Conservation (phyloP, 1,140 invertebrate genomes). For the Hylaeus volcanicus region DNA sequence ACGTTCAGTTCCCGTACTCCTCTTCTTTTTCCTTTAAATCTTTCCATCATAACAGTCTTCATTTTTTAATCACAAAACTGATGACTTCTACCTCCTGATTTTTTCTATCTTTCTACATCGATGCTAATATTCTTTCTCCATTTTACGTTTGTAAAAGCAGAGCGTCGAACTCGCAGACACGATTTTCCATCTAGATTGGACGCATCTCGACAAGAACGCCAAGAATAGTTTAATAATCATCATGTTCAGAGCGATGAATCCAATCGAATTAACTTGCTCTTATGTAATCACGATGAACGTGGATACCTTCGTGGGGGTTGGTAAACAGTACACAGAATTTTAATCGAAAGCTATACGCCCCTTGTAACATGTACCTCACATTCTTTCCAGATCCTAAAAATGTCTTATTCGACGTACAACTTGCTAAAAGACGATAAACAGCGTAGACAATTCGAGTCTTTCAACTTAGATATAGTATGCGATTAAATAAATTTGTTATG, state of each 20-base stretch:
- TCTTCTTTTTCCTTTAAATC: too few relatives aligned
- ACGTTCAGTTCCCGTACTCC: not conserved
- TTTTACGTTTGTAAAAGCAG: not conserved
- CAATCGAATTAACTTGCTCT: constrained; percentile 46
- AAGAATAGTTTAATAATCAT: constrained; percentile 32
- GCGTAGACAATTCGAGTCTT: too few relatives aligned
- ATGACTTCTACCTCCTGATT: too few relatives aligned
- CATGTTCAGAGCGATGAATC: constrained; percentile 38
- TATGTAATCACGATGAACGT: constrained; percentile 41
- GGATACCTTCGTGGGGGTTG: constrained; percentile 46
- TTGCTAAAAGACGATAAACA: not conserved
- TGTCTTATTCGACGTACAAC: constrained; percentile 56
- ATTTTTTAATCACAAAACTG: too few relatives aligned
- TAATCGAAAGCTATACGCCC: not conserved
- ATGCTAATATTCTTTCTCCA: not conserved
- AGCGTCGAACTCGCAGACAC: constrained; percentile 35
- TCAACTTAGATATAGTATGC: too few relatives aligned
- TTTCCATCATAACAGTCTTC: too few relatives aligned
- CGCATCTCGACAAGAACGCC: not conserved
- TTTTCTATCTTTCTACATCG: too few relatives aligned
- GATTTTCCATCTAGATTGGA: constrained; percentile 48
- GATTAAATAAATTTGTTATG: too few relatives aligned
- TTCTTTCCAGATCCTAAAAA: constrained; percentile 52
- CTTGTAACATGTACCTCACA: not conserved
- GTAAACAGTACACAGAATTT: constrained; percentile 5